phyloP scores from a whole-genome alignment of 2,113 vertebrate genomes.

The Thamnaconus septentrionalis region DNA sequence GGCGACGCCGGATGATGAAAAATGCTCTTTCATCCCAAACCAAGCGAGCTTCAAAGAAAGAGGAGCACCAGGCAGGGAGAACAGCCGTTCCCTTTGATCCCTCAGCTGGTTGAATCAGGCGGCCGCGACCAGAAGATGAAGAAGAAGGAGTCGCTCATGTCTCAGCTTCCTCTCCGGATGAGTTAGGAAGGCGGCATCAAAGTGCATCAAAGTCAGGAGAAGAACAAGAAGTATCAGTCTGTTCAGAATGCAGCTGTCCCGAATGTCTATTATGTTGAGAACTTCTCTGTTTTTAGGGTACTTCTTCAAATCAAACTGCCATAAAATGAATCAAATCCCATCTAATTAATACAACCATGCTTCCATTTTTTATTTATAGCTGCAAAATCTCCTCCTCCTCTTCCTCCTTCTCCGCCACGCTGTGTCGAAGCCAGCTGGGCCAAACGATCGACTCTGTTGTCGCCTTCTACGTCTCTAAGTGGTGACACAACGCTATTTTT shows the following conservation, averaged over 20 bases:
- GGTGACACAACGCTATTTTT: slow-evolving; percentile 44
- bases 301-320: no score
- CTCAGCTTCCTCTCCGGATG: neutral
- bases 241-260: no score
- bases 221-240: neutral
- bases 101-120: slow-evolving; percentile 37
- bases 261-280: no score
- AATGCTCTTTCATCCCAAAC: slow-evolving; percentile 19
- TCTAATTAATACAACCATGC: no score
- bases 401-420: neutral
- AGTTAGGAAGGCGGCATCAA: neutral
- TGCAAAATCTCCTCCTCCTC: no score
- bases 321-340: no score
- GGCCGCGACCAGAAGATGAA: slow-evolving; percentile 10
- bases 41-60: slow-evolving; percentile 33
- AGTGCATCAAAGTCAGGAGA: neutral
- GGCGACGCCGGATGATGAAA: slow-evolving; percentile 3
- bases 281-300: no score
- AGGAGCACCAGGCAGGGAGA: slow-evolving; percentile 17
- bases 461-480: slow-evolving; percentile 29
- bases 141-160: neutral
- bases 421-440: slow-evolving; percentile 22
- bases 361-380: no score
- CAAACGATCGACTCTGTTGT: slow-evolving; percentile 6
- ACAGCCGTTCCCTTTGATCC: slow-evolving; percentile 29